phyloP scores from a whole-genome alignment of 2,797 vertebrate species.

The Melanotaenia boesemani region DNA sequence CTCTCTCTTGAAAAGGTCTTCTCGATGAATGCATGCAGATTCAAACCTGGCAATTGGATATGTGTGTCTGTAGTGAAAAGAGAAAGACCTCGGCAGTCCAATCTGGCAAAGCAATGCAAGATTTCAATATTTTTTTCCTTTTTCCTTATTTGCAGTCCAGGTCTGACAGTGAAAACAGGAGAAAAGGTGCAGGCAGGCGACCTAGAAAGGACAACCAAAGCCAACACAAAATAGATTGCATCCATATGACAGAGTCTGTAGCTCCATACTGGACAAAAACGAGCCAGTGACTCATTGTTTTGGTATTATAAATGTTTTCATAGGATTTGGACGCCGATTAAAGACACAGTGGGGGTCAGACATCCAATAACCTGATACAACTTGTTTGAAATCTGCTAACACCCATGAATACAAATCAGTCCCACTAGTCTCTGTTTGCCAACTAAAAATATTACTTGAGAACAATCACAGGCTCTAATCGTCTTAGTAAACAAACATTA shows the following conservation, averaged over 20 bases:
- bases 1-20: not conserved
- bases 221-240: slow-evolving; percentile 21
- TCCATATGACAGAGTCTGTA: slow-evolving; percentile 38
- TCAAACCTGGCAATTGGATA: not conserved
- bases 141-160: slow-evolving; percentile 10
- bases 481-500: slow-evolving; percentile 17
- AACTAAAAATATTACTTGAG: no score
- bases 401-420: not conserved
- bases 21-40: not conserved
- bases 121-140: not conserved
- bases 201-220: slow-evolving; percentile 21
- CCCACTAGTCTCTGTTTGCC: slow-evolving; percentile 3
- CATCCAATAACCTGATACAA: slow-evolving; percentile 16
- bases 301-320: slow-evolving; percentile 61
- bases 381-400: not conserved
- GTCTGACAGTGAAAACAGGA: slow-evolving; percentile 29
- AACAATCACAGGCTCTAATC: not conserved
- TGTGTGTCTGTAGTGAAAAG: not conserved
- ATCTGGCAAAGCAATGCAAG: not conserved
- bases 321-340: slow-evolving; percentile 44
- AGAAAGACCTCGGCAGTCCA: not conserved
- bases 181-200: slow-evolving; percentile 10
- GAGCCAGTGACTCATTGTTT: slow-evolving; percentile 60
- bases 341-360: not conserved
- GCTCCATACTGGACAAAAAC: slow-evolving; percentile 43